Conservation (phyloP, 2,113 vertebrate genomes). For the Genyomyrus donnyi region DNA sequence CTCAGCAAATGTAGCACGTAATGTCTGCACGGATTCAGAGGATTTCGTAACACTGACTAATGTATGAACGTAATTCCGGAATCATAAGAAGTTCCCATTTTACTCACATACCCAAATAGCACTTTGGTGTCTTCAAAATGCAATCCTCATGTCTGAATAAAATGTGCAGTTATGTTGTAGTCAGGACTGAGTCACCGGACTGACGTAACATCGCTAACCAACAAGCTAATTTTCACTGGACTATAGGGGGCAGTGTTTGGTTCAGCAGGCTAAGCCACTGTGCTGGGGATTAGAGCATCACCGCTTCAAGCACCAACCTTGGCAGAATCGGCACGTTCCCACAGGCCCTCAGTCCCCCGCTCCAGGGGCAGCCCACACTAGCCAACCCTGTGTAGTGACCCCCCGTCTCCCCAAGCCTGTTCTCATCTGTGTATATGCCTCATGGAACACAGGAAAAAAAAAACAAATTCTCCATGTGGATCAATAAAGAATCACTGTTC, state of each 20-base stretch:
- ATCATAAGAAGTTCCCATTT: neutral
- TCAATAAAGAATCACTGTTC: no score
- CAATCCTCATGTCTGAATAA: neutral
- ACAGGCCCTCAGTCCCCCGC: neutral
- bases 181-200: neutral
- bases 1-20: neutral
- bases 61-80: neutral
- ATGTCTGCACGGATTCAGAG: neutral
- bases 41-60: neutral
- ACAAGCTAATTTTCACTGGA: neutral
- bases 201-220: neutral
- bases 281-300: neutral
- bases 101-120: neutral
- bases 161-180: neutral
- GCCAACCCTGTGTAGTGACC: neutral
- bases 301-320: neutral
- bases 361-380: neutral
- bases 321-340: neutral
- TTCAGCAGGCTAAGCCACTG: neutral
- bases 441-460: neutral
- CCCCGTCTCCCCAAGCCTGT: neutral
- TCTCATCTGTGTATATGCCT: neutral
- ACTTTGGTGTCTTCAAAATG: neutral
- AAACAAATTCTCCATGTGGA: no score
- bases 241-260: neutral